Percentiles rank a stretch among this genome's conserved stretches.
phyloP scores from a whole-genome alignment of 2,888 invertebrate genomes.

The Papilio demoleus region DNA sequence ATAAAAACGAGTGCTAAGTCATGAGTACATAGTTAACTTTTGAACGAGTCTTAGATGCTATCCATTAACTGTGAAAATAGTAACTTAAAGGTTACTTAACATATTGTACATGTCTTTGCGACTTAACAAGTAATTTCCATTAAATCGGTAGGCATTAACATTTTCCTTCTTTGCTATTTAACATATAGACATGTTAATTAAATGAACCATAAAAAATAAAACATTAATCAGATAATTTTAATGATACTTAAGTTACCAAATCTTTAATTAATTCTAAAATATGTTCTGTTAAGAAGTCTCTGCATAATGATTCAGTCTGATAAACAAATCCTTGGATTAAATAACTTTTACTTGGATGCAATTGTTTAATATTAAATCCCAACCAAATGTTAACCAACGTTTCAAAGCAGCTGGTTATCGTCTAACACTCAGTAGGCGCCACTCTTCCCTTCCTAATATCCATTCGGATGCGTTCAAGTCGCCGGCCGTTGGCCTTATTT shows the following conservation, averaged over 20 bases:
- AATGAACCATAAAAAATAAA: constrained; percentile 77
- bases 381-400: neutral
- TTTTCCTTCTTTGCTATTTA: constrained; percentile 41
- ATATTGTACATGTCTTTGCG: constrained; percentile 15
- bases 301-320: no score
- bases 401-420: constrained; percentile 21
- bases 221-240: constrained; percentile 54
- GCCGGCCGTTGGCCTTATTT: constrained; percentile 36
- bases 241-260: no score
- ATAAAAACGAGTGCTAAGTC: no score
- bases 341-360: no score
- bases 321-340: no score
- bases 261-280: no score
- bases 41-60: neutral
- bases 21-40: no score
- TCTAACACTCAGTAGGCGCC: constrained; percentile 30
- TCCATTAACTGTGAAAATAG: constrained; percentile 30
- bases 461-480: constrained; percentile 26
- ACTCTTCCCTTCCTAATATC: constrained; percentile 35
- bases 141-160: constrained; percentile 6
- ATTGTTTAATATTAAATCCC: neutral
- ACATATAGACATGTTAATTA: constrained; percentile 59
- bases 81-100: constrained; percentile 23
- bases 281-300: no score
- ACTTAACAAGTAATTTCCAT: constrained; percentile 33